Base-by-base conservation (phyloP, 2,113 vertebrate genomes). In the Chroicocephalus ridibundus region DNA sequence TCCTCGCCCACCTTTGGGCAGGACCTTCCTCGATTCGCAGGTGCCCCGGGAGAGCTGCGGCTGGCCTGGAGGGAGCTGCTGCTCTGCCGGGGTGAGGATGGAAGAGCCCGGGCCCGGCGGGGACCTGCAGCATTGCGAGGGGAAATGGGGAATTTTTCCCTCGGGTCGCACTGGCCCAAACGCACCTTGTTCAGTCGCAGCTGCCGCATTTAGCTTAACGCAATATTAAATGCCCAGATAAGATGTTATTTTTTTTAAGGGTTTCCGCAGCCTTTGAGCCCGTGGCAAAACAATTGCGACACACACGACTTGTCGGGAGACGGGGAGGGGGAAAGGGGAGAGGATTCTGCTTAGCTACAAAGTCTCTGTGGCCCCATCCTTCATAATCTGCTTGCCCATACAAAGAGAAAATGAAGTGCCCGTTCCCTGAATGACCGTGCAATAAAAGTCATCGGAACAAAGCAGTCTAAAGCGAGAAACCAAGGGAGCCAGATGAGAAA, bases 401-500 rank as follows among this genome's bases (percentile, higher is more conserved):
- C 83, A 75, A 93, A 89, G 83, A 74, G 94, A 82, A 94, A 96
- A 94, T 65, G 72, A 97, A 96, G 86, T 93, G 95, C 96, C 62
- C 34, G n/a, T 95, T 96, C 89, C 57, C 85, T 94, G 94, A 97
- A 88, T 83, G 96, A 94, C 84, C 83, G 64, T 57, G 92, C 95
- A 97, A 96, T 94, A 90, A 97, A 98, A 97, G 94, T 96, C 96
- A 94, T 91, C 57, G 24, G 80, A 98, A 97, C 97, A 97, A 98
- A 98, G 96, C 96, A 12, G 54, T 83, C 88, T 85, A 86, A 96
- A 93, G 83, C 42, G 89, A 97, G 96, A 92, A 94, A 79, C 94
- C 94, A 94, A 97, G 98, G 98, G 98, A 95, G 98, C 98, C 98
- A 99, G 99, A 99, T 98, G 98, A 99, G 98, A 98, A 99, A 99